These are phyloP conservation scores for Malurus melanocephalus DNA, from an alignment of 2,113 vertebrate species.

Conservation along the genomic window DNA sequence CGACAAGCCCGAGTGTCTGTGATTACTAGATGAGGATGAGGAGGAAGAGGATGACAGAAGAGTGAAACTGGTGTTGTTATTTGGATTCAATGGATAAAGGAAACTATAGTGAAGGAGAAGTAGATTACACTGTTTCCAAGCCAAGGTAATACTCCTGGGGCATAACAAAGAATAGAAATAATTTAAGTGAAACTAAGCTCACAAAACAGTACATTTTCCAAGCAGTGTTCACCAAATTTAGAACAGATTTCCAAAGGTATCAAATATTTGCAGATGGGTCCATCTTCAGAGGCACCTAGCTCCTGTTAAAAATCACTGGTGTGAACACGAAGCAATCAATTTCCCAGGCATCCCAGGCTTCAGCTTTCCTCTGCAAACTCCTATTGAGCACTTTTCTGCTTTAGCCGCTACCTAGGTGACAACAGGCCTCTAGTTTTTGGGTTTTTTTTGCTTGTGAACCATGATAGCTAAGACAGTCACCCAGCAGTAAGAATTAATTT, in stretches of 20 bases:
- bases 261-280: neutral
- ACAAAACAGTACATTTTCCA: neutral
- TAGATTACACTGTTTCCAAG: neutral
- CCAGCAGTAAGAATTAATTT: neutral
- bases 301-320: neutral
- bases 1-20: neutral
- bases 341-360: neutral
- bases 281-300: neutral
- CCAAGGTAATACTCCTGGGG: neutral
- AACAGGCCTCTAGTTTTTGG: neutral
- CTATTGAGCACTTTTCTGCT: neutral
- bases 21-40: neutral
- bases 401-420: neutral
- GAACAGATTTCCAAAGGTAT: neutral
- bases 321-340: neutral
- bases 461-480: neutral
- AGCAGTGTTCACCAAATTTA: neutral
- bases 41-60: neutral
- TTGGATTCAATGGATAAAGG: neutral
- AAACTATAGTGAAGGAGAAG: neutral
- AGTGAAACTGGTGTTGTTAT: neutral
- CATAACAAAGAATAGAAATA: neutral
- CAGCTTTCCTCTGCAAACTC: neutral
- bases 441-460: neutral
- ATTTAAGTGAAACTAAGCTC: neutral